A percentile compares a stretch with the other conserved stretches of the same genome.
Conservation (phyloP, 2,888 invertebrate species). For the Falcaria lacertinaria region DNA sequence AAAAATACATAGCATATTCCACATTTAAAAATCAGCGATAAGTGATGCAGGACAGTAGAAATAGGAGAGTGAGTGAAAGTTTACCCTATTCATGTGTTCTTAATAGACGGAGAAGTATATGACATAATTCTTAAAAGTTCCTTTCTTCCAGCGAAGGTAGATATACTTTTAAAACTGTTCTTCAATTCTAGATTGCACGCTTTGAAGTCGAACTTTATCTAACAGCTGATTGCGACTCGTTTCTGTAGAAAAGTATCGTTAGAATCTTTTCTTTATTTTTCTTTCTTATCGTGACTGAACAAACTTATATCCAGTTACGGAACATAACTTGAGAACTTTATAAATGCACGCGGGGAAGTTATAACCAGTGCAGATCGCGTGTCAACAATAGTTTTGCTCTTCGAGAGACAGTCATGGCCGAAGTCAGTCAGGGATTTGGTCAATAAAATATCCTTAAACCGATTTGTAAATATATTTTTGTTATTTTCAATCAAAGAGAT, state of each 20-base stretch:
- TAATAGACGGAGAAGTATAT: constrained; percentile 14
- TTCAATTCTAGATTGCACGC: constrained; percentile 58
- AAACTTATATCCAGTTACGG: constrained; percentile 27
- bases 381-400: constrained; percentile 1
- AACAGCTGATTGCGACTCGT: constrained; percentile 66
- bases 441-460: not conserved
- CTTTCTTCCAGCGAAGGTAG: constrained; percentile 37
- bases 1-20: too few species aligned
- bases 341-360: not conserved
- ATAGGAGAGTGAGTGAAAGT: not conserved
- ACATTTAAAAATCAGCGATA: too few species aligned
- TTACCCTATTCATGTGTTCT: constrained; percentile 21
- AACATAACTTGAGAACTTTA: constrained; percentile 12
- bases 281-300: constrained; percentile 31
- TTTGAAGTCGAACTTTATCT: constrained; percentile 61
- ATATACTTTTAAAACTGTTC: constrained; percentile 60
- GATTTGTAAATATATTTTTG: not conserved
- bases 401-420: not conserved
- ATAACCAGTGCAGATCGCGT: not conserved
- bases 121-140: constrained; percentile 37
- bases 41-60: too few species aligned
- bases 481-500: not conserved
- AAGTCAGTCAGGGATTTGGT: not conserved
- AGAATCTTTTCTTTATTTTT: constrained; percentile 45
- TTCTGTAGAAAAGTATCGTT: constrained; percentile 53